Percentiles rank a stretch among this genome's conserved stretches.
Evolutionary conservation across 92 coral and sea anemone species (phyloP).

Genomic region (Epizoanthus illoricatus): DNA sequence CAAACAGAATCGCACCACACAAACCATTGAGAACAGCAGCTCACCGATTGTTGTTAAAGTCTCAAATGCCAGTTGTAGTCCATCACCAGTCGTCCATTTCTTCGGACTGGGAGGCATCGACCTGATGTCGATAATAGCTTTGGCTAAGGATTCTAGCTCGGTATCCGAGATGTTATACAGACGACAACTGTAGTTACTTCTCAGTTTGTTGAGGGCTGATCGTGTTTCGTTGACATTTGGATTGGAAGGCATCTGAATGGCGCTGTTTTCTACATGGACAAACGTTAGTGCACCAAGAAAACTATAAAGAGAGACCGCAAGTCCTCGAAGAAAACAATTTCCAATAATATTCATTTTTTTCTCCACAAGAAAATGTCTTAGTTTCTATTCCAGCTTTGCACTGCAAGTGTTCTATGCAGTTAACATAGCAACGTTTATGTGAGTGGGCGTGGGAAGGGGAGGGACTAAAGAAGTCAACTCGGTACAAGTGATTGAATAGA

Average conservation of each 20-base stretch:
- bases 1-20: too few species aligned
- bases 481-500: too few species aligned
- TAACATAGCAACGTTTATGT: too few species aligned
- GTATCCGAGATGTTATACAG: slow-evolving; percentile 3
- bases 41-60: slow-evolving; percentile 24
- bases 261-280: slow-evolving; percentile 11
- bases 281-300: slow-evolving; percentile 15
- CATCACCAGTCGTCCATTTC: neutral
- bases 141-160: slow-evolving; percentile 13
- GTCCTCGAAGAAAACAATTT: neutral
- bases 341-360: too few species aligned
- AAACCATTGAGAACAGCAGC: neutral
- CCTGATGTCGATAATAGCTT: neutral
- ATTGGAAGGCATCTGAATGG: neutral
- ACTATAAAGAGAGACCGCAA: neutral
- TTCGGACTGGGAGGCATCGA: neutral
- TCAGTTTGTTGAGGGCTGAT: slow-evolving; percentile 3
- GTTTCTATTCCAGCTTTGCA: too few species aligned
- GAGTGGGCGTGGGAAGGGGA: too few species aligned
- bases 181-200: slow-evolving; percentile 1
- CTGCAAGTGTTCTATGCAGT: too few species aligned
- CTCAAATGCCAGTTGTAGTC: slow-evolving; percentile 6
- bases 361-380: too few species aligned
- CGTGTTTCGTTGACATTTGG: slow-evolving; percentile 4
- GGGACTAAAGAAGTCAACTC: too few species aligned